Base-by-base conservation (phyloP, 2,888 invertebrate species). In the Meganola albula region DNA sequence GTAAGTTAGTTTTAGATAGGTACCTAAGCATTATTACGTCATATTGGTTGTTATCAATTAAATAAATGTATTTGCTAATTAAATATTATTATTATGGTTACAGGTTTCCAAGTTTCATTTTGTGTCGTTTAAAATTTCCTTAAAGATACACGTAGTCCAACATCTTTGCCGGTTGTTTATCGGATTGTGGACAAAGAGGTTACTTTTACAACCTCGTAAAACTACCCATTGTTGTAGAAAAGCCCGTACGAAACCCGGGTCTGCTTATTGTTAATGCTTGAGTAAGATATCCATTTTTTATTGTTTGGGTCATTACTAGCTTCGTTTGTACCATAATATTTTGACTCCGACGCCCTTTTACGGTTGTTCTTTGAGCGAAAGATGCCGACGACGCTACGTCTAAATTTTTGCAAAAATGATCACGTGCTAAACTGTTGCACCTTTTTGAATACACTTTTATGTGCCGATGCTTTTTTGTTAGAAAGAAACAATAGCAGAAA, bases 201-300 rank as follows among this genome's bases (percentile, higher is more conserved):
- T 66, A 60, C 53, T 45, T 83, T 85, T 83, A 83, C 56, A 65
- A 63, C 64, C 42, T 62, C 74, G 65, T 85, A 84, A 83, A 82
- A 71, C 60, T 63, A 51, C 60, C 71, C 62, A 80, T 84, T 83
- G 80, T 82, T 58, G 60, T 54, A 50, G 41, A 49, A 59, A 70
- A 61, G 68, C 66, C 68, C 59, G 64, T 64, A 73, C 74, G 65
- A 74, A 80, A 74, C 65, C 64, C 73, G 63, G 65, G 43, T 64
- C 60, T 63, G 66, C 72, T 73, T 63, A 79, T 83, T 83, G 82
- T 85, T 74, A 67, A 70, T 65, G 62, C 71, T 74, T 79, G 82
- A 85, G 80, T 85, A 74, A 85, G 84, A 82, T 73, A 75, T 85
- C 78, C 75, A 78, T 74, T 82, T 84, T 78, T 74, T 74, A 70